Base-by-base conservation (phyloP, 2,888 invertebrate genomes). In the Eucriotettix oculatus region DNA sequence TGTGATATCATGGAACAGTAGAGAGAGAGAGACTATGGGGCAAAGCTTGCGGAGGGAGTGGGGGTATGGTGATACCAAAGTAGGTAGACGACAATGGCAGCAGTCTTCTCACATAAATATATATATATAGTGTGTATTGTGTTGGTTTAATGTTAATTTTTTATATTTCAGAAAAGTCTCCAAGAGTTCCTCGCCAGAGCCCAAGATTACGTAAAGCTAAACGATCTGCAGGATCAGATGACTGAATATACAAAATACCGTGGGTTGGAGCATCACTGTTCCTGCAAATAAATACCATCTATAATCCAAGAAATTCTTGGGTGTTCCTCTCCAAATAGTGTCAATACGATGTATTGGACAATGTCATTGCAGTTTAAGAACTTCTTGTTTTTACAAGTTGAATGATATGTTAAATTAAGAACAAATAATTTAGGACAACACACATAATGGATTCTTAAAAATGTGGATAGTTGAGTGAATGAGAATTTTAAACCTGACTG, bases 141-240 rank as follows among this genome's bases (percentile, higher is more conserved):
- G 2, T 58, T n/a, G 48, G 12, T 48, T 48, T 48, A 53, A 12
- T 58, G 52, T 41, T 58, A 65, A 64, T 67, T 66, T 59, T 60
- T 70, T 9, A 56, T 16, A 64, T 79, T 79, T 17, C 77, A 87
- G 87, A 86, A 74, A 87, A 87, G 79, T 70, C 70, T 29, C 70
- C 71, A 57, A 68, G 69, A 58, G 83, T 85, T n/a, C 60, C 66
- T 40, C 67, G 67, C 60, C 63, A 64, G 52, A 67, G 66, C 41
- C 88, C 89, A 58, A 84, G 85, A 69, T 79, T 85, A 73, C 82
- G 89, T 70, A 90, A 87, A 76, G 81, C 82, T 54, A 88, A 87
- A 74, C 81, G 85, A 72, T 78, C 84, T 58, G 84, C 81, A 57
- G 86, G 86, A 66, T 84, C 84, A 64, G 85, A 85, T 71, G 83